Evolutionary conservation across 2,113 vertebrate genomes (phyloP), one percentile per base, ranked within the genome.

Genomic region (Anarrhichthys ocellatus): DNA sequence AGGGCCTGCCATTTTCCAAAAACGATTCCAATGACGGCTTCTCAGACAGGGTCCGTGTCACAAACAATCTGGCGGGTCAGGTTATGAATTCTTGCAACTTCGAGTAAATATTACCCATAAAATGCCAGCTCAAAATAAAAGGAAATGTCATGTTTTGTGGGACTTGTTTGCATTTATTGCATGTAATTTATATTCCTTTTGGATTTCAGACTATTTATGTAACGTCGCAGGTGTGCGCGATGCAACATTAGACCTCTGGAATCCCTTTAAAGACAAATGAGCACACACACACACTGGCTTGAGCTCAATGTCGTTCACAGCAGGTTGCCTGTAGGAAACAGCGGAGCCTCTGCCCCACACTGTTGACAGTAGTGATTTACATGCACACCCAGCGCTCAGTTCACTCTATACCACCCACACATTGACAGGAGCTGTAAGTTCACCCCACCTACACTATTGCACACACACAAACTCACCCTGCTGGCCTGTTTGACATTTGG

Each of bases 401-500:
- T 61, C 74, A 69, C 20, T 48, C 9, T 67, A 52, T 15, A 63
- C 54, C 34, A 36, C 20, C 22, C 62, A 64, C 63, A 40, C 36
- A 40, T 32, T n/a, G 34, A 38, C 34, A 52, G 17, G 38, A 1
- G 29, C 36, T 63, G 58, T 70, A 81, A 13, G 36, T 73, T 71
- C 59, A 72, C 71, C 4, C 71, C 34, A 72, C 36, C 67, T 54
- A 88, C 64, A 27, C 62, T 50, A 2, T 32, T 40, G 73, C 71
- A 85, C 73, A 67, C 70, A 62, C 78, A 79, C 92, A 93, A 66
- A 80, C 56, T 70, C 59, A 61, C 56, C 29, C 54, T 24, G 20
- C 38, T 44, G 66, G 11, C 48, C 80, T 82, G 58, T 85, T 66
- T 88, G 92, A 88, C 89, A 88, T 90, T 91, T 88, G 81, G 86